These are phyloP conservation scores for Eupithecia subumbrata DNA, from an alignment of 2,888 invertebrate species.

Conservation along the genomic window DNA sequence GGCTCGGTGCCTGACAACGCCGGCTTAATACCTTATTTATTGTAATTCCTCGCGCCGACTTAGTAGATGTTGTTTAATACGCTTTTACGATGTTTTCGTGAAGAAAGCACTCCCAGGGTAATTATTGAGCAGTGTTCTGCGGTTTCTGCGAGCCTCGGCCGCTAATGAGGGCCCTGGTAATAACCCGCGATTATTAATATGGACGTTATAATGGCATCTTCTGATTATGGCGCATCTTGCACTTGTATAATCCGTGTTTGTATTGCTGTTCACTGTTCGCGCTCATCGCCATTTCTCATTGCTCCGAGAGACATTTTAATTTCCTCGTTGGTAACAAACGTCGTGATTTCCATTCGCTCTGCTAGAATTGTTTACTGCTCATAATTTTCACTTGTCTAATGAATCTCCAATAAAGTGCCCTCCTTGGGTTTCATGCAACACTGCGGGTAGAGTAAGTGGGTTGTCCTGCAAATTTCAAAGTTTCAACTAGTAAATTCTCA, in stretches of 20 bases:
- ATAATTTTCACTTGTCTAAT: constrained; percentile 47
- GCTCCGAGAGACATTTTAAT: constrained; percentile 43
- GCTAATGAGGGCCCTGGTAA: constrained; percentile 78
- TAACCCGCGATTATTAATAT: constrained; percentile 80
- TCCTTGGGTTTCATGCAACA: constrained; percentile 52
- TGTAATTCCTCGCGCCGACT: constrained; percentile 73
- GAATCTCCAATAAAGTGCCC: constrained; percentile 51
- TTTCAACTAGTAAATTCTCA: constrained; percentile 68
- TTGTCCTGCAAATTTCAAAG: constrained; percentile 61
- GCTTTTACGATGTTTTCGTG: constrained; percentile 77
- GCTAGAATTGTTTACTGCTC: constrained; percentile 42
- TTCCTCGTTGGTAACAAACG: constrained; percentile 43
- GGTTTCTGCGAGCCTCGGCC: constrained; percentile 72
- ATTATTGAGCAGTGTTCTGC: constrained; percentile 82
- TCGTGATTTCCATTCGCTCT: constrained; percentile 42
- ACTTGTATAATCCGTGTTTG: constrained; percentile 56
- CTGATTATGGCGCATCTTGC: constrained; percentile 63
- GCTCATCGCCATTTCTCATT: constrained; percentile 45
- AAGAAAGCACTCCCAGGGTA: constrained; percentile 75
- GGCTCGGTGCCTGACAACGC: constrained; percentile 66
- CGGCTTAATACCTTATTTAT: constrained; percentile 78
- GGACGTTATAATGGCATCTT: constrained; percentile 68
- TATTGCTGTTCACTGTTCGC: constrained; percentile 47
- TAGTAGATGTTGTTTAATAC: constrained; percentile 76
- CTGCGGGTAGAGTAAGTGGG: constrained; percentile 52